Conservation (phyloP, 1,140 invertebrate species). For the silkworm (Bombyx mori) region DNA sequence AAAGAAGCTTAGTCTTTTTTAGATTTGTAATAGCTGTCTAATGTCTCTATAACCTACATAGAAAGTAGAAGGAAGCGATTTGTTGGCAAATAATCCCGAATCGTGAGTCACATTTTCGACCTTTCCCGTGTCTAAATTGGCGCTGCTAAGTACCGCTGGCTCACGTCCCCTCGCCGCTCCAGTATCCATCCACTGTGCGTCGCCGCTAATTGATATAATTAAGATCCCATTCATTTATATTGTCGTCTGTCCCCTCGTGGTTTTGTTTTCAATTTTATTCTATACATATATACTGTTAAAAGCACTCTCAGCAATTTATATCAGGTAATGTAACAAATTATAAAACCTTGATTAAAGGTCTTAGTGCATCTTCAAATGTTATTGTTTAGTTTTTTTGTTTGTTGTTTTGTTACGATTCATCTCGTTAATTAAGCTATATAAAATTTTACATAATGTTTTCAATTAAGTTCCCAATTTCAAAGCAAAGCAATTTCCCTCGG, state of each 20-base stretch:
- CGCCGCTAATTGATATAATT: constrained; percentile 19
- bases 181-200: constrained; percentile 10
- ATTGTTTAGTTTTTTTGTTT: constrained; percentile 11
- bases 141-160: constrained; percentile 40
- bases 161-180: not conserved
- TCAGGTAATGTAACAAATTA: not conserved
- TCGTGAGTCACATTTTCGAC: constrained; percentile 42
- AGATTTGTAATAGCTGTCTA: too few relatives aligned
- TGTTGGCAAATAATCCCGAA: too few relatives aligned
- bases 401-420: not conserved
- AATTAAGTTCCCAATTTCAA: too few relatives aligned
- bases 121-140: constrained; percentile 55
- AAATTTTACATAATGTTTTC: too few relatives aligned
- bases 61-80: too few relatives aligned
- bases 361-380: constrained; percentile 20
- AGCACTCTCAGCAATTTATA: too few relatives aligned
- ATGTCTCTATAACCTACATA: too few relatives aligned
- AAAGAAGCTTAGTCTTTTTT: too few relatives aligned
- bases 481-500: constrained; percentile 7
- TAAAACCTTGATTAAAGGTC: constrained; percentile 20
- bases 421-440: too few relatives aligned
- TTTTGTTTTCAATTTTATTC: not conserved
- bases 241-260: constrained; percentile 1
- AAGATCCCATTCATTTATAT: constrained; percentile 16
- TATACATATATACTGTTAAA: not conserved